Base-by-base conservation (phyloP, 2,888 invertebrate species). In the Ochropleura plecta region DNA sequence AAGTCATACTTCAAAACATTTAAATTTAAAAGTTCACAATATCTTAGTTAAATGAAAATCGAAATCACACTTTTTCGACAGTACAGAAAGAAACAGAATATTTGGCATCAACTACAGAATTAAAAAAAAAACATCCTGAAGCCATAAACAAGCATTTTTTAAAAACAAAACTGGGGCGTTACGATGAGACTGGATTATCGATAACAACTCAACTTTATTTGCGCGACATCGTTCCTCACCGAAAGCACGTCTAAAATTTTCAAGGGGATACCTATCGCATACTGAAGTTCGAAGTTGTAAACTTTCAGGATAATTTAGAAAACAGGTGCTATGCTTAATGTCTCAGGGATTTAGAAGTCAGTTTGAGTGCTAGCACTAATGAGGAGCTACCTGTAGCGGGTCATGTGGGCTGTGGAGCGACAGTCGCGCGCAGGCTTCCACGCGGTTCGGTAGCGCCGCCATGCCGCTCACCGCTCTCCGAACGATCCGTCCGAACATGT, bases 371-470 rank as follows among this genome's bases (percentile, higher is more conserved):
- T 90, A 88, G 84, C 85, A 91, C 90, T 92, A 93, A 93, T 94
- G 91, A 93, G 89, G 90, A 90, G 93, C 94, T 96, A 96, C 96
- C 96, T 96, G 96, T 96, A 90, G 95, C 93, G 91, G 91, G 91
- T 91, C 94, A 94, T 94, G 93, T 93, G 93, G 89, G 89, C 93
- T 93, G 94, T 93, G 93, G 88, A 85, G 82, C 91, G 92, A 88
- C 95, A 96, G 96, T 96, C 93, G 94, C 95, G 96, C 96, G 96
- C 96, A 96, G 96, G 93, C 96, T 92, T 93, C 91, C 94, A 94
- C 92, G 95, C 95, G 93, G 90, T 89, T 84, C 94, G 94, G 96
- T 94, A 92, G 95, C 92, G 94, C 91, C 86, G 90, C 90, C 86
- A 93, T 92, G 93, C 83, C 88, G 91, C 86, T 91, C 85, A 89